Conservation (phyloP, 2,888 invertebrate genomes). For the Netelia inedita region DNA sequence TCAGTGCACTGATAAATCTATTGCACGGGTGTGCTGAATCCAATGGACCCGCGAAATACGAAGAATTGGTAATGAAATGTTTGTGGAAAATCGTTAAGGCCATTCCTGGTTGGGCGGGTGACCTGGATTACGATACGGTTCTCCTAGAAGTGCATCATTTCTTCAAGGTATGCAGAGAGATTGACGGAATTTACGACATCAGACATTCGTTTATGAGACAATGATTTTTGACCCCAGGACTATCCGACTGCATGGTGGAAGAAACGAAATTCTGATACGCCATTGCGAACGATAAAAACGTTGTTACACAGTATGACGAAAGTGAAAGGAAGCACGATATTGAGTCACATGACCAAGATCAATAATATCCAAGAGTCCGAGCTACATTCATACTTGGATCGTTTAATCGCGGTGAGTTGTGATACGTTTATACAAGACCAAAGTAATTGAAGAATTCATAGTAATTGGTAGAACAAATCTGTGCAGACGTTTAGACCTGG, state of each 20-base stretch:
- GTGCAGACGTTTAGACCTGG: constrained; percentile 86
- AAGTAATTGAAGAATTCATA: constrained; percentile 43
- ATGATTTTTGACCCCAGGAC: constrained; percentile 83
- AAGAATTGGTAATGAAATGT: constrained; percentile 96
- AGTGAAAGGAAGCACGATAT: constrained; percentile 93
- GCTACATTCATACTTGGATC: constrained; percentile 93
- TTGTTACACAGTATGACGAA: constrained; percentile 96
- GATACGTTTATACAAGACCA: background rate
- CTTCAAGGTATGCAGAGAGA: constrained; percentile 87
- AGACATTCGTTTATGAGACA: no score
- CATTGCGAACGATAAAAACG: constrained; percentile 96
- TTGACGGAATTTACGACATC: background rate
- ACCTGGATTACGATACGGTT: constrained; percentile 92
- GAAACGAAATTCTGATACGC: constrained; percentile 93
- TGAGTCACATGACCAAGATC: constrained; percentile 92
- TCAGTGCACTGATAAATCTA: constrained; percentile 94
- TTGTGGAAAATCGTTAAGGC: constrained; percentile 97
- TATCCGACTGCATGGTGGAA: constrained; percentile 96
- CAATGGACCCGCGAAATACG: constrained; percentile 89
- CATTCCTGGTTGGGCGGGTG: constrained; percentile 92
- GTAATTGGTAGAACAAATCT: constrained; percentile 63
- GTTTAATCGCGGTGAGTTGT: constrained; percentile 90
- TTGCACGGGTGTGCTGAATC: constrained; percentile 93
- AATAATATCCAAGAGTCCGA: constrained; percentile 94
- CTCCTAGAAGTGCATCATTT: constrained; percentile 95